phyloP scores from a whole-genome alignment of 2,797 vertebrate species.

The Echeneis naucrates region DNA sequence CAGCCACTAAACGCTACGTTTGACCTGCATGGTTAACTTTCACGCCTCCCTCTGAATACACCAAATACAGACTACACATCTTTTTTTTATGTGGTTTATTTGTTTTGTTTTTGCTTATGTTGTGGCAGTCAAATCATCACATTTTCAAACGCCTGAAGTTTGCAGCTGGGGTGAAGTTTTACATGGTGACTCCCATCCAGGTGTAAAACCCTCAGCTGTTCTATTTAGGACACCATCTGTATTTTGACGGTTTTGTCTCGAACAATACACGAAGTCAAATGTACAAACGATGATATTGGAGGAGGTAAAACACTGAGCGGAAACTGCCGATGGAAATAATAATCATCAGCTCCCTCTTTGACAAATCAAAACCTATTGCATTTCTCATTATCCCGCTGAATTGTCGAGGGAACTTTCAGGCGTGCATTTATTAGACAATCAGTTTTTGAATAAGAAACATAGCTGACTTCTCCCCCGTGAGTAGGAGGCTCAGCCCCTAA shows the following conservation, averaged over 20 bases:
- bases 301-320: slow-evolving; percentile 14
- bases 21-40: neutral
- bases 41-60: neutral
- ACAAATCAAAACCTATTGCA: slow-evolving; percentile 72
- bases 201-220: slow-evolving; percentile 1
- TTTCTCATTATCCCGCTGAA: slow-evolving; percentile 77
- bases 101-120: neutral
- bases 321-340: slow-evolving; percentile 46
- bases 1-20: neutral
- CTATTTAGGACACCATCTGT: neutral
- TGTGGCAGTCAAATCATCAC: neutral
- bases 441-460: slow-evolving; percentile 73
- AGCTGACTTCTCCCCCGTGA: slow-evolving; percentile 67
- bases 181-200: neutral
- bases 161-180: slow-evolving; percentile 1
- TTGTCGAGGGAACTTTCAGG: slow-evolving; percentile 75
- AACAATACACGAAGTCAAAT: neutral
- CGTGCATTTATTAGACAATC: slow-evolving; percentile 75
- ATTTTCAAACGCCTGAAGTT: slow-evolving; percentile 39
- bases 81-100: neutral
- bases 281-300: slow-evolving; percentile 3
- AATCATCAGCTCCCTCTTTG: slow-evolving; percentile 58
- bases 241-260: neutral
- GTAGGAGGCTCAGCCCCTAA: slow-evolving; percentile 70
- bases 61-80: neutral